Base-by-base conservation (phyloP, 1,140 invertebrate species). In the Drosophila biarmipes region DNA sequence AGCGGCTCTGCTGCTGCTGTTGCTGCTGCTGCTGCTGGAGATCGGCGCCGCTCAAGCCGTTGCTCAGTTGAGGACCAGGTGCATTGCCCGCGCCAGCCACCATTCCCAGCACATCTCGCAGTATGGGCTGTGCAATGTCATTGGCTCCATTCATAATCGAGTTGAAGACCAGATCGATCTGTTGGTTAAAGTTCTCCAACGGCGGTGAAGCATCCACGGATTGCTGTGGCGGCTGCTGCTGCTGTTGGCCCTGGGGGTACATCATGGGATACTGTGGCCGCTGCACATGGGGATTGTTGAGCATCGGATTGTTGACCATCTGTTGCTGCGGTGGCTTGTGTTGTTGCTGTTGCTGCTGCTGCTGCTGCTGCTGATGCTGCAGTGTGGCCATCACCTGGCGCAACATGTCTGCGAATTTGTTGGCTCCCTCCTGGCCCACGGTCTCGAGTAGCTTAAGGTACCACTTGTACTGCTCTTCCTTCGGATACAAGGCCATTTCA, bases 391-490 rank as follows among this genome's bases (percentile, higher is more conserved):
- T 90, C 12, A 92, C 90, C 54, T 92, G 90, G 0, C 90, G 69
- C 4, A 92, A 35, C 68, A 91, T 89, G n/a, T 91, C 91, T 10
- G 85, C 81, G 45, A 92, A 92, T 52, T 92, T 92, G 38, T 92
- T 91, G 17, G 90, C 90, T 2, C 91, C 91, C 12, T 92, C 91
- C 63, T 91, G 91, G 1, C 92, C 92, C 56, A 91, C 90, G 0
- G 78, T 80, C 43, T 92, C 91, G 4, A 87, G 64, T 6, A 92
- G 78, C 19, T 91, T 91, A 6, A 85, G 59, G 38, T 90, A 92
- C 91, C 91, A 92, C 52, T 91, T 91, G 34, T 92, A 92, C 61
- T 92, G 92, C 55, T 87, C 84, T 34, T 92, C 91, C 68, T 91
- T 92, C 1, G 92, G 72, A 45, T 92, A 90, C 37, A 90, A 90